Conservation (phyloP, 2,888 invertebrate species). For the Dicyrtomina minuta region DNA sequence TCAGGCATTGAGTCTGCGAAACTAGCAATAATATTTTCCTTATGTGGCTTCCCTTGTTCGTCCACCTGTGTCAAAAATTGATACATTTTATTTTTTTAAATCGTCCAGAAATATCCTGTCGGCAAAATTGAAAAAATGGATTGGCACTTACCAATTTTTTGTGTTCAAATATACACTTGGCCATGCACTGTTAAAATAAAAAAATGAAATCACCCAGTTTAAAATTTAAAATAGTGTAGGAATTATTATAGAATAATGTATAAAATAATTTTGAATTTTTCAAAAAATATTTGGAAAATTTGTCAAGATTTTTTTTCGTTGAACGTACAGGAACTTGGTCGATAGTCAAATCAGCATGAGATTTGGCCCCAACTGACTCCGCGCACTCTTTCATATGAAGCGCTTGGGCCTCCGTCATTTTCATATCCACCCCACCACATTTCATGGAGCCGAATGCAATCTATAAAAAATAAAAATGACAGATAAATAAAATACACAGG, state of each 20-base stretch:
- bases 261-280: no score
- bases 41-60: conserved; percentile 44
- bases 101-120: background rate
- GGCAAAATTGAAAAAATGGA: background rate
- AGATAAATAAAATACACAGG: background rate
- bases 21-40: conserved; percentile 44
- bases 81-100: background rate
- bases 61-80: conserved; percentile 38
- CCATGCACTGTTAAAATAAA: conserved; percentile 42
- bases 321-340: conserved; percentile 41
- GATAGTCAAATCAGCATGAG: conserved; percentile 34
- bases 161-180: conserved; percentile 44
- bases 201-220: background rate
- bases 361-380: conserved; percentile 30
- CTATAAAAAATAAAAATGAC: background rate
- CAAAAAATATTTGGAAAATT: background rate
- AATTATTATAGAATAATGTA: background rate
- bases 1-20: conserved; percentile 40
- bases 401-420: conserved; percentile 35
- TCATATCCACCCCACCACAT: conserved; percentile 42
- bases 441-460: background rate
- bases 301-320: background rate
- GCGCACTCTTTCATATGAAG: conserved; percentile 43
- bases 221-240: background rate
- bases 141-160: conserved; percentile 40